Percentiles rank a stretch among this genome's conserved stretches.
Evolutionary conservation across 37 sponge, comb jelly and placozoan species (phyloP).

Genomic region (Petrosia ficiformis): DNA sequence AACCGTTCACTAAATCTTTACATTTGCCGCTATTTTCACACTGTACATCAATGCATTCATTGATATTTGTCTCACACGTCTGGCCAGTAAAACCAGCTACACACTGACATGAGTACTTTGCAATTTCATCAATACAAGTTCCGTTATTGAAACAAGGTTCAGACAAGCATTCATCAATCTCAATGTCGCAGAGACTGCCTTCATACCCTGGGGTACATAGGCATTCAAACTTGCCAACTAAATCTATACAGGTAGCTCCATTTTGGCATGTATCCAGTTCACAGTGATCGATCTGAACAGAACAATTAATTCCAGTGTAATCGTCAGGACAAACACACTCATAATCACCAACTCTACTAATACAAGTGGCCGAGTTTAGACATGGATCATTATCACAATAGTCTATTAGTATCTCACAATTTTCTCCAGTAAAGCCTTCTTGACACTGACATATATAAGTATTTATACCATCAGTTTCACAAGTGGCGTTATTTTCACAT

Average conservation of each 20-base stretch:
- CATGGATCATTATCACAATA: conserved; percentile 50
- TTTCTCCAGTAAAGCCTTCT: conserved; percentile 42
- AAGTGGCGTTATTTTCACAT: conserved; percentile 56
- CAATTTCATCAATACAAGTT: conserved; percentile 47
- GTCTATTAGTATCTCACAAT: conserved; percentile 32
- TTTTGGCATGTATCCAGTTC: conserved; percentile 20
- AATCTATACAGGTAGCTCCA: conserved; percentile 19
- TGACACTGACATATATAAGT: conserved; percentile 48
- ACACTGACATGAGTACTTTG: conserved; percentile 55
- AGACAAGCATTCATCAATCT: conserved; percentile 54
- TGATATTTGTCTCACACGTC: conserved; percentile 13
- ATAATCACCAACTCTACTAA: conserved; percentile 6
- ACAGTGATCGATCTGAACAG: conserved; percentile 14
- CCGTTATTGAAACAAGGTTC: conserved; percentile 55
- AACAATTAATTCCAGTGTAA: conserved; percentile 37
- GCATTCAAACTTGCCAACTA: conserved; percentile 16
- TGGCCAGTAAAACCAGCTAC: conserved; percentile 49
- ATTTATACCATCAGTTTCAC: conserved; percentile 35
- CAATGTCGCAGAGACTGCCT: conserved; percentile 37
- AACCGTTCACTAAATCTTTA: conserved; percentile 11
- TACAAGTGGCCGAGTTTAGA: conserved; percentile 41
- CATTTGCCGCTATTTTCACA: conserved; percentile 53
- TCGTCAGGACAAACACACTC: conserved; percentile 14
- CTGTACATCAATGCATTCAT: conserved; percentile 13
- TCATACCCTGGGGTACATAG: conserved; percentile 48